Evolutionary conservation across 2,113 vertebrate genomes (phyloP), one percentile per base, ranked within the genome.

Genomic region (Galemys pyrenaicus): DNA sequence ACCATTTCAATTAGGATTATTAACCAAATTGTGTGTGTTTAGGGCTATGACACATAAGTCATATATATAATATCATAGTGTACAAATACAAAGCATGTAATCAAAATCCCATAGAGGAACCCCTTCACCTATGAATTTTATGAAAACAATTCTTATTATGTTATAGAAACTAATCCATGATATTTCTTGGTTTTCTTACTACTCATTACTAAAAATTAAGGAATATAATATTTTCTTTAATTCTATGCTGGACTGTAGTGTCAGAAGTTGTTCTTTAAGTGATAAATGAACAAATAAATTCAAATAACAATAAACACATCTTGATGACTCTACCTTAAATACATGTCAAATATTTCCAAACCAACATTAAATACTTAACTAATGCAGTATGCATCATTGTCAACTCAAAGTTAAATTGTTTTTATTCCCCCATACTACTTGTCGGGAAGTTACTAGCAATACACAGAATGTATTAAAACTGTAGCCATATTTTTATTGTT

Each of bases 231-330:
- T 44, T 86, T 89, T 75, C 1, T 44, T 84, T 58, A n/a, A 65
- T 56, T 85, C 13, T 6, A n/a, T 81, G 19, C 51, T 85, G 62
- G 0, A 65, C 7, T 65, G 6, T 37, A 5, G 3, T 78, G 6
- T 89, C 37, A 56, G 32, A 46, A 44, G 46, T 51, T 80, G 24
- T 75, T 92, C 81, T 90, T 24, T 81, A 80, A 75, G 41, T 88
- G 44, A 80, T 82, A 91, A 64, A n/a, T 87, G 49, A 65, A 87
- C 7, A 87, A 73, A 74, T 64, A 2, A 87, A 93, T 80, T 87
- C 28, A 91, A 91, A 64, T 22, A 65, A 6, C 7, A 46, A 51
- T 65, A 49, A 91, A 56, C 30, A 93, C 37, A 92, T 68, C 24
- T 64, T 49, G 24, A 5, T 74, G 49, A 41, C 20, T 64, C 28